Base-by-base conservation (phyloP, 2,888 invertebrate species). In the Lasioglossum zephyrum region DNA sequence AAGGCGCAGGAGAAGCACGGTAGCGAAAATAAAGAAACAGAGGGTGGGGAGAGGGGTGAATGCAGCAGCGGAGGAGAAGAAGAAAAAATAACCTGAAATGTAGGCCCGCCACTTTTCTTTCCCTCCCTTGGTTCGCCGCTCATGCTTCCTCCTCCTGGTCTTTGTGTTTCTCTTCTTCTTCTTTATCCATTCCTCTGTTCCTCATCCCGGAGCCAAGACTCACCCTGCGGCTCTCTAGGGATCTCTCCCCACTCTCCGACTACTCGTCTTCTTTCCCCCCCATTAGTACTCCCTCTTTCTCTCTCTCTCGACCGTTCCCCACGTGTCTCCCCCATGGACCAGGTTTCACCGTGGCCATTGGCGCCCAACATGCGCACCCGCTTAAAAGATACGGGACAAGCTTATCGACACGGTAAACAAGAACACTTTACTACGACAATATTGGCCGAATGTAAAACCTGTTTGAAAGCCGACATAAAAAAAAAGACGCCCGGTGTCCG, bases 301-400 rank as follows among this genome's bases (percentile, higher is more conserved):
- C 66, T 63, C 74, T 70, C 66, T 49, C 60, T 75, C 79, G 70
- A 73, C 31, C 75, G 66, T 69, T 60, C 49, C 22, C 22, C 22
- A n/a, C 53, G 66, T 66, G 66, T 66, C 66, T 66, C 66, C 66
- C 72, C 47, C 41, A 39, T 36, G 31, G n/a, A 57, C 77, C 60
- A 76, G 73, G 81, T 77, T 79, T 81, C 88, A 81, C 85, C 85
- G 86, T 85, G 85, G 81, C 90, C 92, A 91, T 91, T 92, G 92
- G 92, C 91, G 92, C 91, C 91, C 91, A 91, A 93, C 92, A 91
- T 92, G 90, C 88, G 88, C 88, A 88, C 89, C 88, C 89, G 88
- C 89, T 88, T 81, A 85, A 87, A 88, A 90, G 88, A 89, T 91
- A 90, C 88, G 88, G 89, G 88, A 87, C 87, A 87, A 87, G 87